Percentiles rank a stretch among this genome's conserved stretches.
phyloP scores from a whole-genome alignment of 1,140 invertebrate species.

The Bombus consobrinus region DNA sequence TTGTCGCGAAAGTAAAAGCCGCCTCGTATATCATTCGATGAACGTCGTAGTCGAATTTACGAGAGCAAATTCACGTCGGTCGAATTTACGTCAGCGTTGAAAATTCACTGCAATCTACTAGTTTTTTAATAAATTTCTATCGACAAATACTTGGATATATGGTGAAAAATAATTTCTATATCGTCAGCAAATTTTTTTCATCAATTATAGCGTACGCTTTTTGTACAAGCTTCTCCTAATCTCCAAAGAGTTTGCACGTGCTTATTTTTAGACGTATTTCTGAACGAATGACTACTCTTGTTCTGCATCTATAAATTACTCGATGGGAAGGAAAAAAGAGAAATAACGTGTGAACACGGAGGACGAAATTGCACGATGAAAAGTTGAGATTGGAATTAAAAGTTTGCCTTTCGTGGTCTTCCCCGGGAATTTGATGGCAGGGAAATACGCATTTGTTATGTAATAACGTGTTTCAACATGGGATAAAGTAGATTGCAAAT shows the following conservation, averaged over 20 bases:
- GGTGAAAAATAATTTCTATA: too few species aligned
- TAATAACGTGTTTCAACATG: too few species aligned
- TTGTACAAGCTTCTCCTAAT: too few species aligned
- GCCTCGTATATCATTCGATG: slow-evolving; percentile 39
- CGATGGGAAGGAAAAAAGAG: too few species aligned
- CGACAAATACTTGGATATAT: too few species aligned
- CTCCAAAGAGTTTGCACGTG: too few species aligned
- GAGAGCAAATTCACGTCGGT: too few species aligned
- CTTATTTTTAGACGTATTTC: background rate
- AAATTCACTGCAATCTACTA: background rate
- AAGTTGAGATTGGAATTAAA: slow-evolving; percentile 3
- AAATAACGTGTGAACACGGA: background rate
- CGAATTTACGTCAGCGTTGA: background rate
- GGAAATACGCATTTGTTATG: background rate
- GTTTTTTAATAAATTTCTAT: too few species aligned
- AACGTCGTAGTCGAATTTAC: slow-evolving; percentile 40
- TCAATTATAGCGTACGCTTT: too few species aligned
- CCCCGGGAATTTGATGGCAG: too few species aligned
- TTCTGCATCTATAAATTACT: background rate
- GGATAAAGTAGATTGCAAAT: background rate
- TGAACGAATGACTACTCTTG: too few species aligned
- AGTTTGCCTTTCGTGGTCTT: background rate
- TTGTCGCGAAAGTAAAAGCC: slow-evolving; percentile 56
- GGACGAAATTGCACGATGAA: background rate
- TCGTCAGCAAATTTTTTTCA: too few species aligned